A percentile compares a stretch with the other conserved stretches of the same genome.
Evolutionary conservation across 37 sponge, comb jelly and placozoan species (phyloP).

Genomic region (Theonella swinhoei): DNA sequence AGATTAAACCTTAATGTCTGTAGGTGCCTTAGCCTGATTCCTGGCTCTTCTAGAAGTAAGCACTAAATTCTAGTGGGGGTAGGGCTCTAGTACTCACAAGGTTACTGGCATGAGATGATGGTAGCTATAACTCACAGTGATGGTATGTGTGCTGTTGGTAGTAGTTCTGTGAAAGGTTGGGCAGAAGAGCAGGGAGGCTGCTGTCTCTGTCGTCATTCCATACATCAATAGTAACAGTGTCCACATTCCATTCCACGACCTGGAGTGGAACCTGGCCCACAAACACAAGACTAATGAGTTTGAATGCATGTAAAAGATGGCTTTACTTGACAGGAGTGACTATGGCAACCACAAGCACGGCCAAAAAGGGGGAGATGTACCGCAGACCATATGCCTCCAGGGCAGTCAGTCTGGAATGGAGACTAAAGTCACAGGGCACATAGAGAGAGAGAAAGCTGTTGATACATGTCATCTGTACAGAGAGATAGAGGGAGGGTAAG

Average conservation of each 20-base stretch:
- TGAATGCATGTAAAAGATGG: not conserved
- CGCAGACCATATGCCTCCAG: conserved; percentile 48
- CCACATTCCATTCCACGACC: conserved; percentile 39
- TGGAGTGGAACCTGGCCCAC: not conserved
- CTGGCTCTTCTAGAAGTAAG: too few relatives aligned
- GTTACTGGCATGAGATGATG: too few relatives aligned
- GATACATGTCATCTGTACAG: conserved; percentile 42
- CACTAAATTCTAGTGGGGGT: too few relatives aligned
- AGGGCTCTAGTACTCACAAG: not conserved
- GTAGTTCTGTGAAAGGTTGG: conserved; percentile 4
- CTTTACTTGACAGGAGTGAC: conserved; percentile 14
- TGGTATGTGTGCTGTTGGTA: too few relatives aligned
- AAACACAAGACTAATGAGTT: not conserved
- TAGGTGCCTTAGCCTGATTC: too few relatives aligned
- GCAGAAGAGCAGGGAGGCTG: conserved; percentile 26
- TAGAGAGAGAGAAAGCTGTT: conserved; percentile 24
- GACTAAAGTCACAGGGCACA: conserved; percentile 39
- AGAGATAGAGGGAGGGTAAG: too few relatives aligned
- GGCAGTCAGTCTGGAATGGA: conserved; percentile 16
- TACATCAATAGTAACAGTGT: conserved; percentile 24
- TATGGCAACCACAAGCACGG: conserved; percentile 27
- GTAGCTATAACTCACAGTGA: conserved; percentile 12
- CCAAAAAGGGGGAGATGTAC: conserved; percentile 11
- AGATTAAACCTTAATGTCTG: too few relatives aligned
- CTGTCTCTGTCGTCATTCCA: conserved; percentile 5